phyloP scores from a whole-genome alignment of 2,113 vertebrate species.

The Laticauda colubrina region DNA sequence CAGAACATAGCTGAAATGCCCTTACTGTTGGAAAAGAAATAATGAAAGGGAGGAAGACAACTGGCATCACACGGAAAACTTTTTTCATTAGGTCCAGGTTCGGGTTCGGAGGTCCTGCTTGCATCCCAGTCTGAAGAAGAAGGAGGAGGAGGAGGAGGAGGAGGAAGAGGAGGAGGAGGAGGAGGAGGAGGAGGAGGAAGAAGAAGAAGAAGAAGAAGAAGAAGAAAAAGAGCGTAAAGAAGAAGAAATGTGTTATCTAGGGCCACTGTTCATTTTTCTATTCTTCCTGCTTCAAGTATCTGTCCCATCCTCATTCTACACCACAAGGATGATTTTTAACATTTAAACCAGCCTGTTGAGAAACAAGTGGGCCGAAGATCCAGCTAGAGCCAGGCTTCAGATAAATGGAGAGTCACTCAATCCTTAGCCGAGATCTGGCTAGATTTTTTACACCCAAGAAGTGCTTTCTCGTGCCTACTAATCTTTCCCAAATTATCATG shows the following conservation, averaged over 20 bases:
- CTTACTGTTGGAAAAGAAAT: conserved; percentile 85
- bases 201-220: no score
- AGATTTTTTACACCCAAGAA: not conserved
- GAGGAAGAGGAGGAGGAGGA: no score
- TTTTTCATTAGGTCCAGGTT: conserved; percentile 82
- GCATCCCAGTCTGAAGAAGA: conserved; percentile 73
- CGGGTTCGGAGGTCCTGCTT: conserved; percentile 82
- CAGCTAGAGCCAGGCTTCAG: not conserved
- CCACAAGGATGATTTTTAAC: no score
- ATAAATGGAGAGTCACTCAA: not conserved
- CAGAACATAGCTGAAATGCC: not conserved
- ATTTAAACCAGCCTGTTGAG: not conserved
- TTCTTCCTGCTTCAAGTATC: no score
- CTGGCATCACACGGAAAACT: conserved; percentile 81
- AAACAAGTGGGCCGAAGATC: not conserved
- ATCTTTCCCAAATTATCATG: not conserved
- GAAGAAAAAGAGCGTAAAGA: no score
- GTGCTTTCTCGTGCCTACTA: not conserved
- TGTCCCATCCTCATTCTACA: not conserved
- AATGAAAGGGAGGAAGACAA: conserved; percentile 82
- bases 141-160: no score
- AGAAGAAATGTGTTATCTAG: not conserved
- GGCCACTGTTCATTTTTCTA: no score
- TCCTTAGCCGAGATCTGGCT: not conserved
- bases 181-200: no score